Conservation (phyloP, 2,113 vertebrate species). For the Pachycephala philippinensis region DNA sequence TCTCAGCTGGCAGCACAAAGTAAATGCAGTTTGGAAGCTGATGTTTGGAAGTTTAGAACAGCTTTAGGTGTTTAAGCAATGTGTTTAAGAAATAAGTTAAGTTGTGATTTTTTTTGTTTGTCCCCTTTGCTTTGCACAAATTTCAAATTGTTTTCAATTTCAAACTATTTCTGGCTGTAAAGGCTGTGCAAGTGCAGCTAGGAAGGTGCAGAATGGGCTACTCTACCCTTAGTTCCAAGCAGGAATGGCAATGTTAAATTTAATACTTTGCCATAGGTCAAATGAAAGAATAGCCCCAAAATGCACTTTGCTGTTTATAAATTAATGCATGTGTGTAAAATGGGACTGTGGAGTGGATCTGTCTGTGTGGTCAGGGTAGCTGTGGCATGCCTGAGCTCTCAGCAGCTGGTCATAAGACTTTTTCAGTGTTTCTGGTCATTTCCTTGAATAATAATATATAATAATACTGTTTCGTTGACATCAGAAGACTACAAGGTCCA, state of each 20-base stretch:
- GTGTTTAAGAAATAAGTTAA: too few relatives aligned
- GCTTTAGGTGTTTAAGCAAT: not conserved
- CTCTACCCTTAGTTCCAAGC: not conserved
- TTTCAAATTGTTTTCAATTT: not conserved
- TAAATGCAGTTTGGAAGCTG: not conserved
- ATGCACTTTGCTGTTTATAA: not conserved
- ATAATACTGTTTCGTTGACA: not conserved
- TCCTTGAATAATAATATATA: too few relatives aligned
- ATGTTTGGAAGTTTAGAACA: not conserved
- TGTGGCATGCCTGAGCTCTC: not conserved
- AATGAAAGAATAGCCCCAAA: not conserved
- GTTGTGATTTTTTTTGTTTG: not conserved
- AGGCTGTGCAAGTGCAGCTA: not conserved
- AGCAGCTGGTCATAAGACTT: not conserved
- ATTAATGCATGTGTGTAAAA: not conserved
- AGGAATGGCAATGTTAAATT: not conserved
- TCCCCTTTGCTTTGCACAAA: not conserved
- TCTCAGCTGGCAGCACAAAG: not conserved
- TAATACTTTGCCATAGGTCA: not conserved
- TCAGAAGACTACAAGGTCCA: not conserved
- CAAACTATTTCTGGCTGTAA: not conserved
- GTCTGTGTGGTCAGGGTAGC: not conserved
- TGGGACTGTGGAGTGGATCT: not conserved
- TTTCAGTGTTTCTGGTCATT: not conserved
- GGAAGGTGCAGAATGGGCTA: not conserved